Evolutionary conservation across 64 coral and sea anemone genomes (phyloP).

Genomic region (Trachythela sp.): DNA sequence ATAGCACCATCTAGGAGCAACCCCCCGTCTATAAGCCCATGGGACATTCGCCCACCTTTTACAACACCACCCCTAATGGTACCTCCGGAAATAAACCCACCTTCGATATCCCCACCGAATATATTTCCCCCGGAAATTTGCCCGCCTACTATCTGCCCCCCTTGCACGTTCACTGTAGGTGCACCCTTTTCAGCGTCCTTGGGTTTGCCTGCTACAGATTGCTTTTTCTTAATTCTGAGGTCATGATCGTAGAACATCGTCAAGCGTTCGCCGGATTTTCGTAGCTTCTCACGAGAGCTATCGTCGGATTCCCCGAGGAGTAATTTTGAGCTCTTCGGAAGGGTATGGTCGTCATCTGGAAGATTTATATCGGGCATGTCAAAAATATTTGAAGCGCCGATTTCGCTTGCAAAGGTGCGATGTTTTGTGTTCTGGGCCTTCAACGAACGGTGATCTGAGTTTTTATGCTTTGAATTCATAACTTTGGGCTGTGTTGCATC

Average conservation of each 20-base stretch:
- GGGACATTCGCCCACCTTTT: slow-evolving; percentile 63
- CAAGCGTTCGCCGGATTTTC: background rate
- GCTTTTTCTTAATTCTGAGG: background rate
- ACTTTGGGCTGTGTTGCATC: background rate
- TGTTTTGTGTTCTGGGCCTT: background rate
- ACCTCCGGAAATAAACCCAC: slow-evolving; percentile 75
- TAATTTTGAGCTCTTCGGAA: background rate
- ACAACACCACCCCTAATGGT: slow-evolving; percentile 76
- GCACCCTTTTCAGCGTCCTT: background rate
- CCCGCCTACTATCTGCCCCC: slow-evolving; percentile 78
- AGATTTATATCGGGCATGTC: background rate
- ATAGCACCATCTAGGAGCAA: slow-evolving; percentile 72
- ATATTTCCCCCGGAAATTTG: slow-evolving; percentile 67
- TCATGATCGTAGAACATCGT: slow-evolving; percentile 17
- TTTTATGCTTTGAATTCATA: background rate
- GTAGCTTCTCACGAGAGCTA: background rate
- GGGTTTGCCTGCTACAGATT: background rate
- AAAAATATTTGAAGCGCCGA: background rate
- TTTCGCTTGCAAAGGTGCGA: background rate
- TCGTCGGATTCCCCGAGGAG: background rate
- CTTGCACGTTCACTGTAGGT: slow-evolving; percentile 26
- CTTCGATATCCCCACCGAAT: slow-evolving; percentile 64
- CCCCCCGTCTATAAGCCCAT: slow-evolving; percentile 81
- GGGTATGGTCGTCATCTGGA: background rate
- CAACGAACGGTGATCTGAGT: background rate